Conservation (phyloP, 2,113 vertebrate species). For the Syngnathoides biaculeatus region DNA sequence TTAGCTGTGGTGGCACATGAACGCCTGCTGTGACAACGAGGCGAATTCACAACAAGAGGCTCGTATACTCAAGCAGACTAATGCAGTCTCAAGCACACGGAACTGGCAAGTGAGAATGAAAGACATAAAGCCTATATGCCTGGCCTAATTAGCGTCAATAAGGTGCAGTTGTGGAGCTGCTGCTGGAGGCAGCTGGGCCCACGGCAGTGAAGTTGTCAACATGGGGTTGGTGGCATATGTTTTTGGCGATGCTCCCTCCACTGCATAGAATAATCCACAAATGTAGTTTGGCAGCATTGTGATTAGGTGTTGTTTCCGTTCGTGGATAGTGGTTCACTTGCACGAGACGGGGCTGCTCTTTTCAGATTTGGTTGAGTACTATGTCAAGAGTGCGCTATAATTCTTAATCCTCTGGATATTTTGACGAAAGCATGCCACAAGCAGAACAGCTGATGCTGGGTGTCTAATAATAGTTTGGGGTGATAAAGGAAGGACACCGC, state of each 20-base stretch:
- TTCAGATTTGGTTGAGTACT: not conserved
- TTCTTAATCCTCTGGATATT: not conserved
- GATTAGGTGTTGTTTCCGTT: not conserved
- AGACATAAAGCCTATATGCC: no score
- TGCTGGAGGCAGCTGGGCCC: no score
- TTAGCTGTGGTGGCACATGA: no score
- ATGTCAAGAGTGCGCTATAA: not conserved
- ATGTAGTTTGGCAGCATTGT: not conserved
- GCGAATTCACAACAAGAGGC: no score
- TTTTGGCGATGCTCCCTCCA: not conserved
- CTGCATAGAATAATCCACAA: not conserved
- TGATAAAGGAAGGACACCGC: conserved; percentile 61
- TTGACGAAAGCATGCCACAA: not conserved
- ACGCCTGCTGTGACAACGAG: no score
- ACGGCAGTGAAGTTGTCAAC: no score
- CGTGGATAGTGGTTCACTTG: not conserved
- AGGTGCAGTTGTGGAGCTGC: no score
- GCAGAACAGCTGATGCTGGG: conserved; percentile 6
- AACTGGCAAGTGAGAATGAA: no score
- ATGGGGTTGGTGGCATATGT: not conserved
- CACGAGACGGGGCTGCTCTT: not conserved
- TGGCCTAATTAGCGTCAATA: no score
- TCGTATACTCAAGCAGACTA: no score
- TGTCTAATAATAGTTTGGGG: conserved; percentile 50
- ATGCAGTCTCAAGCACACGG: no score